Evolutionary conservation across 2,797 vertebrate genomes (phyloP).

Genomic region (Artibeus jamaicensis): DNA sequence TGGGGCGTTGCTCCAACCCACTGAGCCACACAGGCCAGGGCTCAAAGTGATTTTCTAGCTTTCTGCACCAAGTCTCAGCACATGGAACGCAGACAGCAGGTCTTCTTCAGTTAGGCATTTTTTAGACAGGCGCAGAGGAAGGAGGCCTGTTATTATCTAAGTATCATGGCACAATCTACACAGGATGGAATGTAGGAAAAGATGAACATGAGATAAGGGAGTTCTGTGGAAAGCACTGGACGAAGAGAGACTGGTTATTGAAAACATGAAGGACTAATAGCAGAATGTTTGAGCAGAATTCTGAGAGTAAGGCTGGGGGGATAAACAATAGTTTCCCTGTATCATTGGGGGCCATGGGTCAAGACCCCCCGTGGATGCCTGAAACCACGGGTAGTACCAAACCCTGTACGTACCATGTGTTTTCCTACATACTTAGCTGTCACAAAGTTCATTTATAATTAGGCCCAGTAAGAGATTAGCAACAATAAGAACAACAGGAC

Average conservation of each 20-base stretch:
- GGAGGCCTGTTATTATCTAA: neutral
- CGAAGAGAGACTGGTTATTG: neutral
- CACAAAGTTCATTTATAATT: neutral
- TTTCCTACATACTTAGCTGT: neutral
- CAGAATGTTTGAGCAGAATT: neutral
- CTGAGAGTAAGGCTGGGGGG: neutral
- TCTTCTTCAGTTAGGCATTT: neutral
- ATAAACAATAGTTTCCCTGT: no score
- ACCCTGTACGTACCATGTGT: neutral
- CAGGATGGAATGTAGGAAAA: neutral
- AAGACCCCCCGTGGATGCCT: neutral
- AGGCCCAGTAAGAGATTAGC: neutral
- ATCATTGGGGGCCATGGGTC: neutral
- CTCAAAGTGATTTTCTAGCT: neutral
- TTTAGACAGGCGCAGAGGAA: neutral
- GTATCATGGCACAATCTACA: neutral
- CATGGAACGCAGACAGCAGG: neutral
- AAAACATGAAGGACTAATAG: neutral
- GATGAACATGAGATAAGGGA: neutral
- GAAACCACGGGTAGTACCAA: neutral
- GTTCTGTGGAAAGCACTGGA: neutral
- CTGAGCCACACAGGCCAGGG: no score
- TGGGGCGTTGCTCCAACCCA: no score
- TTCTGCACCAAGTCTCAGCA: neutral
- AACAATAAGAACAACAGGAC: neutral